A percentile compares a stretch with the other conserved stretches of the same genome.
Evolutionary conservation across 2,113 vertebrate species (phyloP).

Genomic region (Phyllostomus discolor): DNA sequence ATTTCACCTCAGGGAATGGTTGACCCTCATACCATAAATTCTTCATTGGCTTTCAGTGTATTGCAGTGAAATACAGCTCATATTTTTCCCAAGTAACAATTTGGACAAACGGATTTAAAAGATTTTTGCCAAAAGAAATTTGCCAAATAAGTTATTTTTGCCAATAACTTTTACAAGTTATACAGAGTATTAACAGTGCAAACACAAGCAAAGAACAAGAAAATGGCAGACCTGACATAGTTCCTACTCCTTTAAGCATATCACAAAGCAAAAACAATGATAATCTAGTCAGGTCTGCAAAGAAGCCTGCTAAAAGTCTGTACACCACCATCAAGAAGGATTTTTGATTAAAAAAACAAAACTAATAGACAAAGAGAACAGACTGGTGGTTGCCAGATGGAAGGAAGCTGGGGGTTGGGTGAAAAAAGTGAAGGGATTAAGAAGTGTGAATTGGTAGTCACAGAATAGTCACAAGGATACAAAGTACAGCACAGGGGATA

Average conservation of each 20-base stretch:
- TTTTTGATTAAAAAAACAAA: neutral
- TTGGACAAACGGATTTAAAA: conserved; percentile 17
- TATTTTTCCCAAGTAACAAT: neutral
- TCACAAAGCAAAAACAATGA: neutral
- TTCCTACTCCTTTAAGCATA: neutral
- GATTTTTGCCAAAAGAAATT: neutral
- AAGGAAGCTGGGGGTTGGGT: neutral
- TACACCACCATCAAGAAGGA: neutral
- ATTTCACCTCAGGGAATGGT: neutral
- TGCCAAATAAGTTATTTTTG: too few species aligned
- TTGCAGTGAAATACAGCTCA: neutral
- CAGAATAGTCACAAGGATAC: neutral
- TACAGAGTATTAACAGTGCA: neutral
- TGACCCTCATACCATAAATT: neutral
- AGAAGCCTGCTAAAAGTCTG: neutral
- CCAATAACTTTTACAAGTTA: too few species aligned
- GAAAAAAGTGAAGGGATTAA: neutral
- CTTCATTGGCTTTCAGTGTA: neutral
- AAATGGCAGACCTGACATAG: neutral
- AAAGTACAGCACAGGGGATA: neutral
- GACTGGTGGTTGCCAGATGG: neutral
- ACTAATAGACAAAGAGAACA: neutral
- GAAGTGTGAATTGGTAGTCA: neutral
- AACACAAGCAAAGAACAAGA: neutral
- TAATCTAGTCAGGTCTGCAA: neutral